Percentiles rank a stretch among this genome's conserved stretches.
Evolutionary conservation across 2,113 vertebrate species (phyloP).

Genomic region (Syrmaticus mikado): DNA sequence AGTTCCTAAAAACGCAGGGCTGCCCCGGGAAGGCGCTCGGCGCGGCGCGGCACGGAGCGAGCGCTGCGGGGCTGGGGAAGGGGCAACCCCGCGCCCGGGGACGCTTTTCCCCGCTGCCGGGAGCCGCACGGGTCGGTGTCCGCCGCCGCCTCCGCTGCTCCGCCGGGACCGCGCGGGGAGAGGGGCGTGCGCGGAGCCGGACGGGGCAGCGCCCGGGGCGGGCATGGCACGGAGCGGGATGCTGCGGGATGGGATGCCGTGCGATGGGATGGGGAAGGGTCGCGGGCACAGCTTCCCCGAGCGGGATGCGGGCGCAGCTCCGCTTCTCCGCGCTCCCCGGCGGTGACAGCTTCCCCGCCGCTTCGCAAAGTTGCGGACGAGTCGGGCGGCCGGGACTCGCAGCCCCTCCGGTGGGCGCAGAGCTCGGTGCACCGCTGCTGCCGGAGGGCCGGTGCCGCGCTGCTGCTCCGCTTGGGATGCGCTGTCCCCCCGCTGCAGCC

Average conservation of each 20-base stretch:
- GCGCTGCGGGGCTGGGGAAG: too few species aligned
- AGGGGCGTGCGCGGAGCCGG: background rate
- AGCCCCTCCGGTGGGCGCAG: too few species aligned
- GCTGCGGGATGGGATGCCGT: background rate
- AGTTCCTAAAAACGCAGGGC: constrained; percentile 84
- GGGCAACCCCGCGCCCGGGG: background rate
- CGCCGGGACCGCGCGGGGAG: background rate
- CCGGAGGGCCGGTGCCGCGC: constrained; percentile 76
- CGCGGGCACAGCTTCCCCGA: background rate
- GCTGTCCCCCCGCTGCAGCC: constrained; percentile 75
- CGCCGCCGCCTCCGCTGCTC: background rate
- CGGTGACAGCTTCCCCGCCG: background rate
- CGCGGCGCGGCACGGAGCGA: background rate
- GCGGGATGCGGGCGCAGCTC: background rate
- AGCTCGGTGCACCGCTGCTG: constrained; percentile 68
- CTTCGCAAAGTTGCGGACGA: constrained; percentile 34
- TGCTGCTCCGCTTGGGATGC: constrained; percentile 86
- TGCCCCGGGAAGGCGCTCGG: constrained; percentile 42
- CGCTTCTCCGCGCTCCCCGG: background rate
- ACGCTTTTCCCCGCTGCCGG: background rate
- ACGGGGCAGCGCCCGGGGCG: background rate
- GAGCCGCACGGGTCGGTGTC: background rate
- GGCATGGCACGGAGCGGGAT: background rate
- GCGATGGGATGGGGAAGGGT: background rate
- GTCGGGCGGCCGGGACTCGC: constrained; percentile 27